Evolutionary conservation across 2,113 vertebrate species (phyloP), one percentile per base, ranked within the genome.

Genomic region (Hypomesus transpacificus): DNA sequence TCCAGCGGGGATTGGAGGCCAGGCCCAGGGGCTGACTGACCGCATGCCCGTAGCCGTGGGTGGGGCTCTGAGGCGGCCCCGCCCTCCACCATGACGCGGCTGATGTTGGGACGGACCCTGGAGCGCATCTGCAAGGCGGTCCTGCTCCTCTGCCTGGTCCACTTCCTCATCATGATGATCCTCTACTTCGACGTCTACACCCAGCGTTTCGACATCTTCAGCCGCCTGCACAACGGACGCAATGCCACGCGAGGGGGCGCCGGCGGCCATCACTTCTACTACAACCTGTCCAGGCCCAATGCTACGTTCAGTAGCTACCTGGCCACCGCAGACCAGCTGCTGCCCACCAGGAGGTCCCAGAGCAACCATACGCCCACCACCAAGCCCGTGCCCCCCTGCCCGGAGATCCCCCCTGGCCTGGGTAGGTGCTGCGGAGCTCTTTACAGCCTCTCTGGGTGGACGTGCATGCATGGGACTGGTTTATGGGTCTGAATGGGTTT

Each of bases 81-180:
- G n/a, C 31, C 31, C 63, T 88, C 83, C 93, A 96, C 95, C 96
- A 99, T 99, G 97, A 96, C 95, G 94, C 97, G 97, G 93, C 91
- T 99, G 94, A 94, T 96, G 92, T 90, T 99, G 91, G 97, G 96
- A 83, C 94, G 96, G 80, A 99, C 96, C 87, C 93, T 99, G 93
- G 97, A 99, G 95, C 95, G 96, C 84, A 94, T 99, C 90, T 99
- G 97, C 91, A 99, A 99, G 91, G 97, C 95, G 0, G 96, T 99
- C 86, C 93, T 99, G 87, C 91, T 99, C 83, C 94, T 99, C 72
- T 99, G 97, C 92, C 89, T 98, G 83, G 93, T 99, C 81, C 97
- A 99, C 91, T 99, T 98, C 0, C 90, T 98, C 70, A 96, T 99
- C 85, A 97, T 98, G 86, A 96, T 97, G 95, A 97, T 99, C 87